phyloP scores from a whole-genome alignment of 2,888 invertebrate genomes.

The Lasioglossum zephyrum region DNA sequence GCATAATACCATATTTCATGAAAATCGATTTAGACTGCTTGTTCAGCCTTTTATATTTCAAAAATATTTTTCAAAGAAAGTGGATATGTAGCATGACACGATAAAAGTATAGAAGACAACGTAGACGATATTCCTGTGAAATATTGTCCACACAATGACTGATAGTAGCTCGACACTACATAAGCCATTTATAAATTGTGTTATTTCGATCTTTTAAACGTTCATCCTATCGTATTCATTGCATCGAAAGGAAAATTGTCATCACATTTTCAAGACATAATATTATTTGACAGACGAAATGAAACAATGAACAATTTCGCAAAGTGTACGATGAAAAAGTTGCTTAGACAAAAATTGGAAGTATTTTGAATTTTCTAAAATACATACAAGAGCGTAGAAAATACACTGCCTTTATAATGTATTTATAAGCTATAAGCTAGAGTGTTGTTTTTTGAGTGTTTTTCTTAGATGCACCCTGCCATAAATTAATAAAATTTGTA shows the following conservation, averaged over 20 bases:
- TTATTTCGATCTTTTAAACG: not conserved
- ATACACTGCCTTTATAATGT: not conserved
- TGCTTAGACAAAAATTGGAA: not conserved
- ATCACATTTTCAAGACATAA: not conserved
- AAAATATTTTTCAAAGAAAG: slow-evolving; percentile 40
- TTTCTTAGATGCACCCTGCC: not conserved
- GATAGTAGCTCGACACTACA: not conserved
- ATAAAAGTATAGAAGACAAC: not conserved
- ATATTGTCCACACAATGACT: slow-evolving; percentile 1
- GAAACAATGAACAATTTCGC: not conserved
- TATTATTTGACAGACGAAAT: not conserved
- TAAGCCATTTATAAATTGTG: not conserved
- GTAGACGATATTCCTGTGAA: slow-evolving; percentile 28
- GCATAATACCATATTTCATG: not conserved
- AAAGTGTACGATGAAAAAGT: not conserved
- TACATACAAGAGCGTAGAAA: not conserved
- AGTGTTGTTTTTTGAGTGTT: not conserved
- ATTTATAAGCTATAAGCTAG: not conserved
- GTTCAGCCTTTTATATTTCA: not conserved
- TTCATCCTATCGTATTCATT: not conserved
- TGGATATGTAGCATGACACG: slow-evolving; percentile 19
- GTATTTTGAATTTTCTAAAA: not conserved
- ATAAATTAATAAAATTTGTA: not conserved
- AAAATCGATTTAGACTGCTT: slow-evolving; percentile 12
- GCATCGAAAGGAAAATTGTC: not conserved